Percentiles rank a stretch among this genome's conserved stretches.
Evolutionary conservation across 2,113 vertebrate species (phyloP).

Genomic region (Campylomormyrus tamandua): DNA sequence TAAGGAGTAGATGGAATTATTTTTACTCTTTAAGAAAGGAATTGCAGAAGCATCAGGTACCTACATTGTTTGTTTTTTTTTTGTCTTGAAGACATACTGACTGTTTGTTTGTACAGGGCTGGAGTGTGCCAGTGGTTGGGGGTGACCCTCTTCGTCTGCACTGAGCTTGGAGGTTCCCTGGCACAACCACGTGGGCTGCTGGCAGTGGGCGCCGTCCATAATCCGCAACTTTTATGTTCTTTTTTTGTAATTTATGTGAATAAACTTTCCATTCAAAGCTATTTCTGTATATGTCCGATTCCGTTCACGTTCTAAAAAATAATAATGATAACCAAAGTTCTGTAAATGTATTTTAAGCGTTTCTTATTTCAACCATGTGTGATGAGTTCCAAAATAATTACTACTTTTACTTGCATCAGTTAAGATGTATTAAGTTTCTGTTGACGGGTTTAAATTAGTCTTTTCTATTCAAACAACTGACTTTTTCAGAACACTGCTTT

Average conservation of each 20-base stretch:
- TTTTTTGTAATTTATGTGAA: constrained; percentile 45
- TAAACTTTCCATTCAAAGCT: constrained; percentile 32
- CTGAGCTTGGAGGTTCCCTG: constrained; percentile 21
- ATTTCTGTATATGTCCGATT: neutral
- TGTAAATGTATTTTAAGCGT: neutral
- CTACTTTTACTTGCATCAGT: neutral
- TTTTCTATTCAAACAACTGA: neutral
- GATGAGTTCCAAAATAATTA: neutral
- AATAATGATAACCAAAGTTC: neutral
- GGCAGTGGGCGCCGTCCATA: constrained; percentile 28
- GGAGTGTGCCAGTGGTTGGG: constrained; percentile 24
- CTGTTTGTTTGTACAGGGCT: constrained; percentile 43
- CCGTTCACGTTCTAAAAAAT: neutral
- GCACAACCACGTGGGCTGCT: constrained; percentile 23
- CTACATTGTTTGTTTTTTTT: neutral
- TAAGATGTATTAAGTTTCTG: neutral
- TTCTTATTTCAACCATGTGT: neutral
- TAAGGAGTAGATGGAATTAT: neutral
- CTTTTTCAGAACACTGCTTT: neutral
- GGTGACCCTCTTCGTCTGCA: constrained; percentile 17
- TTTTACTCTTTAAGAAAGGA: neutral
- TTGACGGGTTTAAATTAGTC: neutral
- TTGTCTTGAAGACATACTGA: constrained; percentile 15
- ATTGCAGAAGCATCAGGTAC: neutral
- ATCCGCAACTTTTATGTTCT: constrained; percentile 19